A percentile compares a stretch with the other conserved stretches of the same genome.
Evolutionary conservation across 2,888 invertebrate genomes (phyloP).

Genomic region (Ceraclea dissimilis): DNA sequence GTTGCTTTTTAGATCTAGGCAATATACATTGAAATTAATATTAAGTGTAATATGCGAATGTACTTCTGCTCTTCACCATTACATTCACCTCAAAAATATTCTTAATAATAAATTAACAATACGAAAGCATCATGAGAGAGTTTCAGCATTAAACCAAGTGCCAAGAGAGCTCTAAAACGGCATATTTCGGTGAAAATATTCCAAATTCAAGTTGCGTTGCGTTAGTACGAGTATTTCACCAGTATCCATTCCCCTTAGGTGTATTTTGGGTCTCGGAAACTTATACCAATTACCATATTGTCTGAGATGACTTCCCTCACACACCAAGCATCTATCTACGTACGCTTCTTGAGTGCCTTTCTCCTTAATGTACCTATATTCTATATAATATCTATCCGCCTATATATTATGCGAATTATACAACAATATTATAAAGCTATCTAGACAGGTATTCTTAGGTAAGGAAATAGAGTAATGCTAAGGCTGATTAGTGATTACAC

Average conservation of each 20-base stretch:
- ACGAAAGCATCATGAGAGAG: background rate
- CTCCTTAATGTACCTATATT: too few species aligned
- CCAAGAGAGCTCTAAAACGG: background rate
- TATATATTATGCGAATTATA: too few species aligned
- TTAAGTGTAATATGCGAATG: too few species aligned
- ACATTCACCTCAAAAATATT: background rate
- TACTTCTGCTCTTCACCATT: background rate
- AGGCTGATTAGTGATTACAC: background rate
- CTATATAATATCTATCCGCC: too few species aligned
- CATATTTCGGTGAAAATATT: conserved; percentile 2
- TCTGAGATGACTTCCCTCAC: background rate
- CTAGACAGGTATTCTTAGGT: too few species aligned
- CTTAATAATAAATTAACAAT: background rate
- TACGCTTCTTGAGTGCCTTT: too few species aligned
- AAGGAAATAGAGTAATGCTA: too few species aligned
- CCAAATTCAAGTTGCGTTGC: conserved; percentile 1
- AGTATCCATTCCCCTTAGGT: conserved; percentile 3
- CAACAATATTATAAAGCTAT: too few species aligned
- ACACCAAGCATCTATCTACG: too few species aligned
- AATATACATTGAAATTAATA: too few species aligned
- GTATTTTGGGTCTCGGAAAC: conserved; percentile 9
- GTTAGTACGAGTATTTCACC: background rate
- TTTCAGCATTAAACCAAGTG: background rate
- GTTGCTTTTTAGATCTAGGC: too few species aligned
- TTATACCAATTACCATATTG: conserved; percentile 11